These are phyloP conservation scores for Coelinius sp. DNA, from an alignment of 2,888 invertebrate species.

Conservation along the genomic window DNA sequence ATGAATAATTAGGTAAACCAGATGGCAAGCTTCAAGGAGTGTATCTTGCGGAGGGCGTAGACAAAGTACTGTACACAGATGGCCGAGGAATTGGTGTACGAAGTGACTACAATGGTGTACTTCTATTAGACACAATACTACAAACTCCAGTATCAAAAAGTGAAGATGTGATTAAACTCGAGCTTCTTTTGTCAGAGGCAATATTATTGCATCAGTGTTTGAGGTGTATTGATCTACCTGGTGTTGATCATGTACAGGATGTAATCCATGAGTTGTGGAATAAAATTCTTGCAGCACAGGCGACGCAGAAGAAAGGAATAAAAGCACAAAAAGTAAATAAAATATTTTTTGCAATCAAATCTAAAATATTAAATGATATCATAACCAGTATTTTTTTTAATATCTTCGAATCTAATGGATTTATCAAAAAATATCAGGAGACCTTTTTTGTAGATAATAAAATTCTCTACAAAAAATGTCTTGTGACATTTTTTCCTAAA, in stretches of 20 bases:
- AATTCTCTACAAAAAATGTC: too few species aligned
- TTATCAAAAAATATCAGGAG: too few species aligned
- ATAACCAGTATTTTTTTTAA: neutral
- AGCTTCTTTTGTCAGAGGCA: conserved; percentile 91
- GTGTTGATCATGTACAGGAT: conserved; percentile 83
- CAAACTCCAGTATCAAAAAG: conserved; percentile 85
- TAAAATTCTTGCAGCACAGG: conserved; percentile 81
- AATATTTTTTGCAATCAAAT: too few species aligned
- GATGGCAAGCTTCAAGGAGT: conserved; percentile 79
- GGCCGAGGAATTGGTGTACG: conserved; percentile 86
- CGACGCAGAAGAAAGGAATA: conserved; percentile 85
- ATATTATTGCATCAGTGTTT: conserved; percentile 87
- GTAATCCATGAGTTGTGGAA: conserved; percentile 84
- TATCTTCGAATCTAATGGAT: too few species aligned
- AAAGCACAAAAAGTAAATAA: conserved; percentile 87
- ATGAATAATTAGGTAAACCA: conserved; percentile 72
- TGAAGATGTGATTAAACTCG: conserved; percentile 86
- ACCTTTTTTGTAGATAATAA: too few species aligned
- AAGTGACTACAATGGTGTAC: conserved; percentile 91
- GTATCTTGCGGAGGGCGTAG: conserved; percentile 81
- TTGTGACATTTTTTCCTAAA: too few species aligned
- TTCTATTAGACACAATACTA: conserved; percentile 89
- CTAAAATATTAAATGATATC: too few species aligned
- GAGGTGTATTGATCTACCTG: conserved; percentile 80
- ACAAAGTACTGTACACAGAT: conserved; percentile 89